Base-by-base conservation (phyloP, 2,113 vertebrate species). In the Pygoscelis adeliae region DNA sequence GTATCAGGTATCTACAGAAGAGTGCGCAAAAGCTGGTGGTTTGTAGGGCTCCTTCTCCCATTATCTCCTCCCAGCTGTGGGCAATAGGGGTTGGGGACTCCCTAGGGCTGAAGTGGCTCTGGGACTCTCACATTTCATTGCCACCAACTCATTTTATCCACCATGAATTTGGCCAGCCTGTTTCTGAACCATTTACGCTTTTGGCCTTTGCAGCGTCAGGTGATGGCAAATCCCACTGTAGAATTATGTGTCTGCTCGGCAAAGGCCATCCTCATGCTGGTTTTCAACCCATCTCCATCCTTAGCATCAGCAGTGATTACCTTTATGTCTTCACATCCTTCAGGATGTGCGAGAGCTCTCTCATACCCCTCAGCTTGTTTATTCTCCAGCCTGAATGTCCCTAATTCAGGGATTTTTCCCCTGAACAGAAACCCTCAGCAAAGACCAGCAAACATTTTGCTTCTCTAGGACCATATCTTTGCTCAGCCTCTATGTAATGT, bases 1-100 rank as follows among this genome's bases (percentile, higher is more conserved):
- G 25, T 29, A 11, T 23, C 34, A 10, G 67, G 15, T 38, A 16
- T 23, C 20, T 11, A 11, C 23, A 42, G 40, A 50, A 13, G 8
- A 36, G 15, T 18, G 15, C 5, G 7, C 1, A 2, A 32, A 59
- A 61, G 36, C 21, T 71, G 46, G 44, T 66, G 71, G 38, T 32
- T 42, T 67, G 29, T 11, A 19, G 50, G 6, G 42, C 12, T 87
- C 23, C 46, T 55, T 67, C 30, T 69, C 26, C 73, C 42, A 21
- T 47, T 36, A 6, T 15, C 42, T 49, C 30, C 30, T 73, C 69
- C 52, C 30, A 32, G 26, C 2, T 67, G 49, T 46, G 32, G 58
- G 19, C 34, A 40, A 0, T 7, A 0, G 0, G 22, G 34, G 8
- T 1, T 58, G 26, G 21, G 27, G 36, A 5, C 9, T 36, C 30